Conservation (phyloP, 1,140 invertebrate genomes). For the Procambarus clarkii region DNA sequence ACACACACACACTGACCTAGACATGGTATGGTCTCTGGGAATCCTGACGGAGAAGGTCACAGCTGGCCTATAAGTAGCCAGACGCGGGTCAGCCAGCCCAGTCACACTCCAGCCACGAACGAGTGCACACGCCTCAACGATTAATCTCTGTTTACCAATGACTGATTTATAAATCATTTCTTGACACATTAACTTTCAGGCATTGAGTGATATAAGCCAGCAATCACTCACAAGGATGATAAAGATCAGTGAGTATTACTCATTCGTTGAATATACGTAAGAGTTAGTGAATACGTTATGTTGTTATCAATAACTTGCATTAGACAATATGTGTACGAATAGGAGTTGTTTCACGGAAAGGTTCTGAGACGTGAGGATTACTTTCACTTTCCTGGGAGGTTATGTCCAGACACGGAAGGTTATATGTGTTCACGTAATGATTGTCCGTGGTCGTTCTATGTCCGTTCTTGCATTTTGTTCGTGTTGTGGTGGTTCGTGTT, state of each 20-base stretch:
- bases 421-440: too few relatives aligned
- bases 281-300: too few relatives aligned
- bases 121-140: background rate
- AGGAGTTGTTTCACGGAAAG: too few relatives aligned
- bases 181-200: background rate
- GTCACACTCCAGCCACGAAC: background rate
- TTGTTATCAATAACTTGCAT: too few relatives aligned
- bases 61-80: background rate
- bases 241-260: background rate
- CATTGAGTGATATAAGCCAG: background rate
- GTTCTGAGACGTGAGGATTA: background rate
- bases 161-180: background rate
- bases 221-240: background rate
- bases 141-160: background rate
- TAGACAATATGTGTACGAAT: too few relatives aligned
- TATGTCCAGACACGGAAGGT: too few relatives aligned
- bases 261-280: too few relatives aligned
- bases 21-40: background rate
- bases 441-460: too few relatives aligned
- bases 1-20: constrained; percentile 9
- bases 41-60: constrained; percentile 20
- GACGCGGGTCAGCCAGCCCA: background rate
- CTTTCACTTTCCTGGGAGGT: background rate
- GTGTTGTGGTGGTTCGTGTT: too few relatives aligned
- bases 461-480: too few relatives aligned